A percentile compares a stretch with the other conserved stretches of the same genome.
phyloP scores from a whole-genome alignment of 2,113 vertebrate genomes.

The Apodemus sylvaticus region DNA sequence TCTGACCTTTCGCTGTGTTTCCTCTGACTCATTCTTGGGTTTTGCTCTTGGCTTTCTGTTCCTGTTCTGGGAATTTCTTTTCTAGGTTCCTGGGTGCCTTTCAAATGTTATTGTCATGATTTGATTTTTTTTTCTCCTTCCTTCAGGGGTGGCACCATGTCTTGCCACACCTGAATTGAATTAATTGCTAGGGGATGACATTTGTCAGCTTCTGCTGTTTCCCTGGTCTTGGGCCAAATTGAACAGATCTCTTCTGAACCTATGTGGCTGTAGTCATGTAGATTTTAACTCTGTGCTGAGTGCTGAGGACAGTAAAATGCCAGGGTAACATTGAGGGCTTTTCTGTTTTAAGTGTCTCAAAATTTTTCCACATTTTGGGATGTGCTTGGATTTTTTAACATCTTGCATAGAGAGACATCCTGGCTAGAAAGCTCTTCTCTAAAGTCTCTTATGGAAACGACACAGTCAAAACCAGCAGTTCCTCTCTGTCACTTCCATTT shows the following conservation, averaged over 20 bases:
- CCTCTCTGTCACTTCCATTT: not conserved
- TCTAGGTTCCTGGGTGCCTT: not conserved
- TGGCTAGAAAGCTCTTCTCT: not conserved
- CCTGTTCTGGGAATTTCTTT: constrained; percentile 41
- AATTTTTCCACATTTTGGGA: not conserved
- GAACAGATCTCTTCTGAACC: not conserved
- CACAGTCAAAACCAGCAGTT: not conserved
- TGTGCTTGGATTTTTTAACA: not conserved
- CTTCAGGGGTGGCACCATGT: not conserved
- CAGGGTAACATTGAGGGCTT: not conserved
- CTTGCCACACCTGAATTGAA: not conserved
- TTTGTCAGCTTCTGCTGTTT: not conserved
- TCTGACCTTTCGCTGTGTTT: constrained; percentile 71
- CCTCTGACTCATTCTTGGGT: constrained; percentile 77
- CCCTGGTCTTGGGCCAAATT: not conserved
- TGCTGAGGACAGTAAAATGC: not conserved
- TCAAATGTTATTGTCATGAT: not conserved
- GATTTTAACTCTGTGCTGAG: constrained; percentile 36
- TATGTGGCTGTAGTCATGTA: not conserved
- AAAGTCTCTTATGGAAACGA: not conserved
- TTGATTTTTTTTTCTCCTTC: not conserved
- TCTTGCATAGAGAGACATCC: not conserved
- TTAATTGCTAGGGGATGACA: not conserved
- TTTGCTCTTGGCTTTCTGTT: constrained; percentile 48
- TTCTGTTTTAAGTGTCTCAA: not conserved